Percentiles rank a stretch among this genome's conserved stretches.
These are phyloP conservation scores for Drosophila nikananu DNA, from an alignment of 1,140 invertebrate species.

Conservation along the genomic window DNA sequence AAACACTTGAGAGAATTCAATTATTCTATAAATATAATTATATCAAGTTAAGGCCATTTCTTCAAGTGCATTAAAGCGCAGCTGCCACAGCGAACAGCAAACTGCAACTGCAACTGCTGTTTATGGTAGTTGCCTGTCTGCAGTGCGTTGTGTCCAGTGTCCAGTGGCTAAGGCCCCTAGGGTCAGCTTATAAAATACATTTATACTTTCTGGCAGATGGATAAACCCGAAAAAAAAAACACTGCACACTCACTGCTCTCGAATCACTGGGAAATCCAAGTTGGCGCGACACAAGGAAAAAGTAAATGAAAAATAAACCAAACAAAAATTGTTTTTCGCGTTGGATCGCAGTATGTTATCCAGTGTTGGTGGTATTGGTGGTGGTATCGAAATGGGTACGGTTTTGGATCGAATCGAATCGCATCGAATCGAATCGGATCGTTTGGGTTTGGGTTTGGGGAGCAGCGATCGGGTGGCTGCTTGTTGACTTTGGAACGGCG, in stretches of 20 bases:
- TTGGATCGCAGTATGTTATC: not conserved
- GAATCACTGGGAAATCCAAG: constrained; percentile 9
- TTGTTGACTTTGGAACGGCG: constrained; percentile 79
- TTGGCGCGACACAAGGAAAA: not conserved
- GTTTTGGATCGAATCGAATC: constrained; percentile 9
- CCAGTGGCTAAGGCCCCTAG: constrained; percentile 48
- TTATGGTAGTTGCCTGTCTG: constrained; percentile 70
- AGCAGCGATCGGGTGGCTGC: constrained; percentile 41
- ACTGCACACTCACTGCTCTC: constrained; percentile 19
- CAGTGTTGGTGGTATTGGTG: not conserved
- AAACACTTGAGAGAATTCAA: not conserved
- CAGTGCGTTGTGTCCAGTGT: constrained; percentile 5
- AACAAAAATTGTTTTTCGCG: constrained; percentile 21
- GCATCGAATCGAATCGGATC: constrained; percentile 10
- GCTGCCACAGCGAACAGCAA: constrained; percentile 11
- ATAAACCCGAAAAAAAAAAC: constrained; percentile 9
- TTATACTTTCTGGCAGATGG: constrained; percentile 32
- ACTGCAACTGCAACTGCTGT: constrained; percentile 61
- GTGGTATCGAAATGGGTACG: constrained; percentile 13
- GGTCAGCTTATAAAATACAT: constrained; percentile 53
- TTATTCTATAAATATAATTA: no score
- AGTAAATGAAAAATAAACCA: constrained; percentile 9
- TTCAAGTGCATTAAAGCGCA: constrained; percentile 9
- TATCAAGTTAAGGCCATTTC: not conserved
- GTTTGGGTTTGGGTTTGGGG: not conserved